Percentiles rank a stretch among this genome's conserved stretches.
Evolutionary conservation across 2,797 vertebrate species (phyloP).

Genomic region (Synaphobranchus kaupii): DNA sequence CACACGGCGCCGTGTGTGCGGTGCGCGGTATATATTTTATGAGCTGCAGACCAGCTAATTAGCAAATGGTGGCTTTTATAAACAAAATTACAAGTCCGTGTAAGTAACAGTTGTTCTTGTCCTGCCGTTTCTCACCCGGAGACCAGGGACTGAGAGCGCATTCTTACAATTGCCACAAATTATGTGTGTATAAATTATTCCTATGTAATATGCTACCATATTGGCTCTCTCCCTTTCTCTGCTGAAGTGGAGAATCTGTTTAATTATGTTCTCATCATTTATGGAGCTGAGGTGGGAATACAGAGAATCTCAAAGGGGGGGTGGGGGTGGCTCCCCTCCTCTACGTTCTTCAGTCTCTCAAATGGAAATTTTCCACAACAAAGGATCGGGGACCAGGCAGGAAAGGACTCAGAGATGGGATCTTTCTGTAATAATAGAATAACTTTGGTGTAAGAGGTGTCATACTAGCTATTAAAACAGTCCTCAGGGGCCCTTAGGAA

Average conservation of each 20-base stretch:
- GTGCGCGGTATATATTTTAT: slow-evolving; percentile 7
- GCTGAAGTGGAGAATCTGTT: neutral
- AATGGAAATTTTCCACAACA: slow-evolving; percentile 4
- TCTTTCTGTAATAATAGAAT: neutral
- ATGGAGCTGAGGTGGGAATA: neutral
- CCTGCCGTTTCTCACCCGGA: neutral
- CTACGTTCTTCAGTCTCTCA: neutral
- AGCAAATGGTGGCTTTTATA: neutral
- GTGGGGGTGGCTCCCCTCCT: neutral
- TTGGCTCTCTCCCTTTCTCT: neutral
- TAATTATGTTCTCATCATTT: slow-evolving; percentile 8
- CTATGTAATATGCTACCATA: neutral
- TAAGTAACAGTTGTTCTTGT: neutral
- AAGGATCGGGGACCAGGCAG: neutral
- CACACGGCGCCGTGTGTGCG: neutral
- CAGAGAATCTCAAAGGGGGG: neutral
- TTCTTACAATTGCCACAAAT: neutral
- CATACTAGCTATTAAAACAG: neutral
- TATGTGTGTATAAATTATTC: neutral
- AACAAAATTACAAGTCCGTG: neutral
- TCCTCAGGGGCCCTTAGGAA: neutral
- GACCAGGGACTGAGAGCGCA: neutral
- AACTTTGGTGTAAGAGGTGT: neutral
- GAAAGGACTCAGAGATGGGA: neutral
- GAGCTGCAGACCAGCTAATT: neutral